Evolutionary conservation across 1,140 invertebrate genomes (phyloP), one percentile per base, ranked within the genome.

Genomic region (Planococcus citri): DNA sequence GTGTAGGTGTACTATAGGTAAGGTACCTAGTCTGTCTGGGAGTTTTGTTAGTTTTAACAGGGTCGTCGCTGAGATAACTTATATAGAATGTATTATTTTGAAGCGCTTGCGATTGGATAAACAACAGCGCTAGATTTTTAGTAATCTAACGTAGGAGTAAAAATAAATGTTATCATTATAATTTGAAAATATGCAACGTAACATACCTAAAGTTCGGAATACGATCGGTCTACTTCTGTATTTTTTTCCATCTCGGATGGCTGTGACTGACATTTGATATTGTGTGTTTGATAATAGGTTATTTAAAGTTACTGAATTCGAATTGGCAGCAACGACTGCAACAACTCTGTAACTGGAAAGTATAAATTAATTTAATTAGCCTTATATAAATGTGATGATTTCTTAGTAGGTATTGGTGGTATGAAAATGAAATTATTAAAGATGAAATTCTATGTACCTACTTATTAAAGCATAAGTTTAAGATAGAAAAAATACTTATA

Each of bases 311-410:
- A 92, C 88, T 68, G 89, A 88, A 76, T 90, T 88, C 57, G 87
- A 89, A 79, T 90, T 91, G 70, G 88, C 89, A 72, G 89, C 90
- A 76, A 91, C 89, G 76, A 90, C 85, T 81, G 88, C 84, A 79
- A 91, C 88, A 82, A 91, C 88, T 85, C 89, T 91, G 88, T 90
- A 92, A 91, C 90, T 91, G 87, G n/a, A 60, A 60, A 60, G 6
- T 37, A 37, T 51, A 14, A 51, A 51, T 4, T 51, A 9, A 3
- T 9, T 3, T 20, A 20, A 51, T 51, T 51, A 33, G 4, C 12
- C 29, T 3, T 33, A 33, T 6, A 12, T 33, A 33, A n/a, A 33
- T 33, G 12, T 33, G 12, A 33, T 33, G 12, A 33, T 33, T 33
- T 33, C 29, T 6, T 33, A 33, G 12, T 12, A 33, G 29, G n/a